These are phyloP conservation scores for Lingula anatina DNA, from an alignment of 2,888 invertebrate species.

Conservation along the genomic window DNA sequence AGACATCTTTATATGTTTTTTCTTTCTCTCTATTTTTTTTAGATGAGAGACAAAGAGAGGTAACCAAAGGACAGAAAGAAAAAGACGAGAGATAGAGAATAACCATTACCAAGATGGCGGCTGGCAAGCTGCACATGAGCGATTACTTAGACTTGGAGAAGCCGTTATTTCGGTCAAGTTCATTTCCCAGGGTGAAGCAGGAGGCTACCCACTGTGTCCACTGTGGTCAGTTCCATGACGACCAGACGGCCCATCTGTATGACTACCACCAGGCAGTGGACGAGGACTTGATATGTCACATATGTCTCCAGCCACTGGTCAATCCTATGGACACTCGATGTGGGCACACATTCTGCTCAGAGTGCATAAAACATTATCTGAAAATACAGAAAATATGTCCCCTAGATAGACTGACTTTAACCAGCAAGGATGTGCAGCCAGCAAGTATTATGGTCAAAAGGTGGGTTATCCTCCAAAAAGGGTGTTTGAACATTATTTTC, in stretches of 20 bases:
- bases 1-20: too few relatives aligned
- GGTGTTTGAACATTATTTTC: too few relatives aligned
- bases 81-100: too few relatives aligned
- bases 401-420: slow-evolving; percentile 49
- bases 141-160: too few relatives aligned
- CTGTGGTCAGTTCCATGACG: slow-evolving; percentile 46
- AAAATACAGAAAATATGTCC: slow-evolving; percentile 52
- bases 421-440: slow-evolving; percentile 46
- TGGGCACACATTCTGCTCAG: slow-evolving; percentile 48
- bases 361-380: slow-evolving; percentile 48
- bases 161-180: too few relatives aligned
- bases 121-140: too few relatives aligned
- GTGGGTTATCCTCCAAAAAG: too few relatives aligned
- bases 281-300: slow-evolving; percentile 53
- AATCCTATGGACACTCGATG: slow-evolving; percentile 52
- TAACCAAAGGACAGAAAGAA: too few relatives aligned
- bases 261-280: slow-evolving; percentile 54
- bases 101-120: too few relatives aligned
- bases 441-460: slow-evolving; percentile 53
- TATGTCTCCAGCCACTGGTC: slow-evolving; percentile 55
- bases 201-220: slow-evolving; percentile 33
- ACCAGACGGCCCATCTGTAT: slow-evolving; percentile 49
- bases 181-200: too few relatives aligned
- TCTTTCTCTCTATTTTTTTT: too few relatives aligned
- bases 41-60: too few relatives aligned